Conservation (phyloP, 2,797 vertebrate genomes). For the Falco novaeseelandiae region DNA sequence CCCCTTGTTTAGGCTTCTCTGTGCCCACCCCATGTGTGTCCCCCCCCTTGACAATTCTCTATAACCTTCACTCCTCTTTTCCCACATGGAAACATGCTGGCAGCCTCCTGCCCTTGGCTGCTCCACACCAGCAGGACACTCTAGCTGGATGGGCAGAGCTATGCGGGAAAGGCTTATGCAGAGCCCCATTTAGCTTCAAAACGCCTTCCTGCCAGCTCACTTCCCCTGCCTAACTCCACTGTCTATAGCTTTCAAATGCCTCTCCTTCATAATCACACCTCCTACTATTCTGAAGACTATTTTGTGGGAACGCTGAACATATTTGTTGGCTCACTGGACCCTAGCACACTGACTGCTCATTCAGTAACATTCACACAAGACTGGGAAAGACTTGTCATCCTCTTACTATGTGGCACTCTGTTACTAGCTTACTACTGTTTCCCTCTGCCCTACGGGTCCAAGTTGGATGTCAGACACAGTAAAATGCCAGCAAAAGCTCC, state of each 20-base stretch:
- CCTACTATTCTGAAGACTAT: slow-evolving; percentile 51
- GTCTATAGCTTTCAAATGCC: slow-evolving; percentile 43
- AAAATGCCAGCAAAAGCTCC: slow-evolving; percentile 41
- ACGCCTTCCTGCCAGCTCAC: neutral
- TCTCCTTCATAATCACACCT: slow-evolving; percentile 45
- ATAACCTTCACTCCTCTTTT: neutral
- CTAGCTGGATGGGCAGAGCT: neutral
- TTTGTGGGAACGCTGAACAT: slow-evolving; percentile 48
- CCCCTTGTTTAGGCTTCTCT: neutral
- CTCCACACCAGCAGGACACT: rapidly evolving
- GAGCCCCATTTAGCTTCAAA: neutral
- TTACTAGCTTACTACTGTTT: slow-evolving; percentile 50
- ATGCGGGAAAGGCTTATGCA: neutral
- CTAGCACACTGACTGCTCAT: slow-evolving; percentile 60
- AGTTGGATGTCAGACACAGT: slow-evolving; percentile 20
- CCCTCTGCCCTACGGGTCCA: slow-evolving; percentile 24
- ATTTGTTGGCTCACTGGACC: slow-evolving; percentile 60
- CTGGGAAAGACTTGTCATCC: slow-evolving; percentile 65
- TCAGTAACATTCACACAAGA: slow-evolving; percentile 50
- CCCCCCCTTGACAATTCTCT: neutral
- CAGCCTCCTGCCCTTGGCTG: neutral
- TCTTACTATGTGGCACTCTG: slow-evolving; percentile 41
- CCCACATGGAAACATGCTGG: neutral
- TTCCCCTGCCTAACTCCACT: slow-evolving; percentile 38
- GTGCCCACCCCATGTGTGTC: neutral